Evolutionary conservation across 2,797 vertebrate genomes (phyloP), one percentile per base, ranked within the genome.

Genomic region (Mormyrops attenuatus): DNA sequence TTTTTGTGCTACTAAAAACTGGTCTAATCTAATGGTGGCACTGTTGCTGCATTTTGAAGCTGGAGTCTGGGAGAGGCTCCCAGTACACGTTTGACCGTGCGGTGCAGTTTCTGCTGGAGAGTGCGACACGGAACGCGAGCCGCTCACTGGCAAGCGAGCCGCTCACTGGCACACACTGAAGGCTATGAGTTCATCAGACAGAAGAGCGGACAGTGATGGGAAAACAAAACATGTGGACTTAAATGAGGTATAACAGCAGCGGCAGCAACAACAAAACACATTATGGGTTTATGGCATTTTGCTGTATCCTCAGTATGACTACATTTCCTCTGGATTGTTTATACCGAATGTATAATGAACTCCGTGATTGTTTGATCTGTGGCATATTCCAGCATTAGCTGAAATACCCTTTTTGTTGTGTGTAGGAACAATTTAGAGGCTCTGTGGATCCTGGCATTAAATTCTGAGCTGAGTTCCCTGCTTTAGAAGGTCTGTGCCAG

Each of bases 21-120:
- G 30, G 34, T 50, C 15, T 87, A 77, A 90, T 90, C 93, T 91
- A 90, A 55, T 91, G 93, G 92, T 91, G 93, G 92, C 91, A 92
- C 91, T 93, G 90, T 93, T 92, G 93, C 85, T 89, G 90, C 91
- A 87, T 86, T 11, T 91, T 87, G 86, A 26, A 66, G 41, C 50
- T 3, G 87, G 17, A 44, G 3, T 1, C 8, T 6, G 52, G 30
- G 26, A 22, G 22, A 4, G 2, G 22, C 41, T 77, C 38, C 26
- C 53, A 41, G 17, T 66, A 1, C 85, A 87, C 44, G 6, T 87
- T 20, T 60, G 60, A 26, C 84, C 38, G 85, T 66, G 3, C 11
- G 11, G 13, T 4, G 88, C 26, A 52, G 89, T 38, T 66, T 38
- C 15, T 3, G 52, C 87, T 22, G 47, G 44, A 49, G 20, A 87